Conservation (phyloP, 1,140 invertebrate genomes). For the Lordiphosa clarofinis region DNA sequence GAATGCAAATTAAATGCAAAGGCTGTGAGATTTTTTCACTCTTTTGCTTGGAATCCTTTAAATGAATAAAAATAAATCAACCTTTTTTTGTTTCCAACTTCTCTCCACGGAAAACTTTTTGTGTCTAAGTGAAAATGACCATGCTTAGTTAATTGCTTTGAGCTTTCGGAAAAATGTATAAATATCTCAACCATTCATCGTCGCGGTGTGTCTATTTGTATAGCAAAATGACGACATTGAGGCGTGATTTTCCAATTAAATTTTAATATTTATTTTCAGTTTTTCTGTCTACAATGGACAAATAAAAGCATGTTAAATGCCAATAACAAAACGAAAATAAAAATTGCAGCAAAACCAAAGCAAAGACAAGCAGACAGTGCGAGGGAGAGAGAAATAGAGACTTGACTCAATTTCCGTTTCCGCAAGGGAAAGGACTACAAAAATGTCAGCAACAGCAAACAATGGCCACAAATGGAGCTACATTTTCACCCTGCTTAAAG, state of each 20-base stretch:
- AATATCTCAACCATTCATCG: slow-evolving; percentile 42
- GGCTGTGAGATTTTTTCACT: slow-evolving; percentile 6
- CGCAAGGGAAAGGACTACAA: slow-evolving; percentile 38
- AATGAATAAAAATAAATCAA: background rate
- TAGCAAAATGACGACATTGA: slow-evolving; percentile 68
- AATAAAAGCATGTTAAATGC: background rate
- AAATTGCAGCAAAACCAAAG: slow-evolving; percentile 31
- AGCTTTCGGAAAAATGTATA: slow-evolving; percentile 33
- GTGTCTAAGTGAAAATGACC: slow-evolving; percentile 27
- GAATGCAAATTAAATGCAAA: slow-evolving; percentile 34
- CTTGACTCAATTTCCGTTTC: slow-evolving; percentile 69
- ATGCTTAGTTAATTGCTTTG: slow-evolving; percentile 55
- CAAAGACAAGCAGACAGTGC: background rate
- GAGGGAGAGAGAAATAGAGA: slow-evolving; percentile 16
- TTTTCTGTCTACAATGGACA: slow-evolving; percentile 13
- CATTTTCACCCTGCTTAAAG: slow-evolving; percentile 1
- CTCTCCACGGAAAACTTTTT: background rate
- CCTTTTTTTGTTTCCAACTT: slow-evolving; percentile 1
- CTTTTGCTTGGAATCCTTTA: slow-evolving; percentile 4
- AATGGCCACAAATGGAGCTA: slow-evolving; percentile 43
- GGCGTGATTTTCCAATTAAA: slow-evolving; percentile 72
- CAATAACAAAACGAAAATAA: background rate
- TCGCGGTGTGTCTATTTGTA: slow-evolving; percentile 56
- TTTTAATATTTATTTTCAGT: slow-evolving; percentile 36
- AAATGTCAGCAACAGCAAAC: slow-evolving; percentile 46